Evolutionary conservation across 2,113 vertebrate species (phyloP).

Genomic region (Chaetodon auriga): DNA sequence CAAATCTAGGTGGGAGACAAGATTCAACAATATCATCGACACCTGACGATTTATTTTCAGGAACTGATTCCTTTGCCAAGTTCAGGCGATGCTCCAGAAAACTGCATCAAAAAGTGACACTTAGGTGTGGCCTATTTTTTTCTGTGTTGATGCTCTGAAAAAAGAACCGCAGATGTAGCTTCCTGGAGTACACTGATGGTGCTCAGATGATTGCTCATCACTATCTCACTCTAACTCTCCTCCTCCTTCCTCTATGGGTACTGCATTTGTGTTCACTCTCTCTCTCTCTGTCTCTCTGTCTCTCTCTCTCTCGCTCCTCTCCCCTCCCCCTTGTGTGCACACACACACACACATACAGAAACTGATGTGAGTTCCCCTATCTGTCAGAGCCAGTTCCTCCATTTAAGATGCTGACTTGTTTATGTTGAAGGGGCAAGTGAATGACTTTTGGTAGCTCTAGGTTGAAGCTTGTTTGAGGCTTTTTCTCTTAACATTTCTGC

Average conservation of each 20-base stretch:
- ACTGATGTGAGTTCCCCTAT: constrained; percentile 86
- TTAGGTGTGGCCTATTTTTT: constrained; percentile 48
- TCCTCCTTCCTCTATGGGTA: constrained; percentile 68
- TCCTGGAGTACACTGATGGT: constrained; percentile 64
- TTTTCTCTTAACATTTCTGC: constrained; percentile 8
- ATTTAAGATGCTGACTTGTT: constrained; percentile 82
- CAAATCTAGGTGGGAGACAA: constrained; percentile 19
- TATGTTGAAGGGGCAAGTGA: constrained; percentile 68
- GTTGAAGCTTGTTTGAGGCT: constrained; percentile 19
- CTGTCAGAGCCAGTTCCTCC: constrained; percentile 85
- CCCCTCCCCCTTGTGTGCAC: constrained; percentile 68
- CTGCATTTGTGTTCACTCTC: constrained; percentile 57
- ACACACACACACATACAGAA: constrained; percentile 67
- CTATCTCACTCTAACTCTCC: constrained; percentile 64
- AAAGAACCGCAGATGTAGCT: constrained; percentile 55
- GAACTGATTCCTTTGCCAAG: constrained; percentile 16
- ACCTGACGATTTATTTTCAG: constrained; percentile 9
- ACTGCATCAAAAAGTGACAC: constrained; percentile 9
- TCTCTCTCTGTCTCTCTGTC: constrained; percentile 15
- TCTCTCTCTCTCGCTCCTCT: constrained; percentile 29
- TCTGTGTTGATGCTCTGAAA: constrained; percentile 32
- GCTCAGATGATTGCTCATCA: constrained; percentile 76
- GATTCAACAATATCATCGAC: constrained; percentile 39
- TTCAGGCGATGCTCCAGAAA: constrained; percentile 13
- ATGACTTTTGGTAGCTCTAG: constrained; percentile 35